phyloP scores from a whole-genome alignment of 2,113 vertebrate species.

The Penelope pileata region DNA sequence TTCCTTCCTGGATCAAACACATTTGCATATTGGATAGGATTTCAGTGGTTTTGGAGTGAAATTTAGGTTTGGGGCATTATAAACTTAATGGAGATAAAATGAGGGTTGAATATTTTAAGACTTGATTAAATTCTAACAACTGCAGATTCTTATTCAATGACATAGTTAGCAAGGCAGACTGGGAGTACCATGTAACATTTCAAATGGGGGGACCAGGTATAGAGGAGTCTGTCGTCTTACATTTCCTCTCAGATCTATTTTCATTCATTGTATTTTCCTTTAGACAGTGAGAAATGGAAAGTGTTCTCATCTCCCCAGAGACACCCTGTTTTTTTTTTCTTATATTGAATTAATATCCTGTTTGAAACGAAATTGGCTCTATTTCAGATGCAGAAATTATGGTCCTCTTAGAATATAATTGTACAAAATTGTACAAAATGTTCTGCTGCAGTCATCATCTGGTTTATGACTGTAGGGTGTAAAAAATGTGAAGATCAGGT shows the following conservation, averaged over 20 bases:
- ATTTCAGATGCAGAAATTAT: not conserved
- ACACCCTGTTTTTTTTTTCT: not conserved
- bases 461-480: not conserved
- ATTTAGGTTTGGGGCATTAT: not conserved
- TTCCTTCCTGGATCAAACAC: fast-evolving
- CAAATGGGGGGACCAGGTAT: not conserved
- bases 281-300: not conserved
- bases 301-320: not conserved
- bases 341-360: not conserved
- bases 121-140: not conserved
- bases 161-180: not conserved
- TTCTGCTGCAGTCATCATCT: not conserved
- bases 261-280: not conserved
- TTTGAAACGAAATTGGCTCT: slow-evolving; percentile 16
- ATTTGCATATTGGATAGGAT: not conserved
- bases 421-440: not conserved
- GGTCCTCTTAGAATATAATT: not conserved
- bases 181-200: not conserved
- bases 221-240: not conserved
- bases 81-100: not conserved
- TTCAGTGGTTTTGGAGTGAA: not conserved
- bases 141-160: not conserved
- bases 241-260: not conserved
- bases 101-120: not conserved
- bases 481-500: not conserved